Conservation (phyloP, 2,888 invertebrate species). For the Hemaris fuciformis region DNA sequence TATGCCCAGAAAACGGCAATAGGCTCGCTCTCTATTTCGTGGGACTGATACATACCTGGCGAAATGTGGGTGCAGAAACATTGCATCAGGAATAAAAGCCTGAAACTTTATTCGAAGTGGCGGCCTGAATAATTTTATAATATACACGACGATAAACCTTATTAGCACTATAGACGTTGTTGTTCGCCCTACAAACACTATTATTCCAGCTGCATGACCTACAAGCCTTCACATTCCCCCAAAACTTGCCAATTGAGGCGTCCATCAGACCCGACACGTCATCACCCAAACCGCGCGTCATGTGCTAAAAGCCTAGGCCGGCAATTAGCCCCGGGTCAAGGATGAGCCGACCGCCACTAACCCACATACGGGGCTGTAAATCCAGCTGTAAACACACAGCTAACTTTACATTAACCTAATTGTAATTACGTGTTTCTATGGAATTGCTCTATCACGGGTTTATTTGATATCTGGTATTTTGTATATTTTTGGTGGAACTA, state of each 20-base stretch:
- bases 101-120: too few relatives aligned
- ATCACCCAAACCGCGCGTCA: not conserved
- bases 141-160: too few relatives aligned
- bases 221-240: not conserved
- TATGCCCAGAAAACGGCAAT: too few relatives aligned
- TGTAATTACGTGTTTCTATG: not conserved
- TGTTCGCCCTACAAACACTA: not conserved
- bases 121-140: too few relatives aligned
- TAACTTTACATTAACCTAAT: not conserved
- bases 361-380: slow-evolving; percentile 3
- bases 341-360: not conserved
- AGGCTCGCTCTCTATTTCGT: too few relatives aligned
- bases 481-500: too few relatives aligned
- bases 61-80: too few relatives aligned
- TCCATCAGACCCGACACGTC: not conserved
- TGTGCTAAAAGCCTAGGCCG: slow-evolving; percentile 1
- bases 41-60: too few relatives aligned
- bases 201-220: not conserved
- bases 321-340: slow-evolving; percentile 6
- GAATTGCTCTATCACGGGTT: not conserved
- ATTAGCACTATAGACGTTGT: too few relatives aligned
- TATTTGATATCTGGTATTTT: too few relatives aligned
- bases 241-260: not conserved
- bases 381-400: not conserved
- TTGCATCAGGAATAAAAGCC: too few relatives aligned